Percentiles rank a stretch among this genome's conserved stretches.
Evolutionary conservation across 2,888 invertebrate species (phyloP).

Genomic region (Sinopyrophorus schimmeli): DNA sequence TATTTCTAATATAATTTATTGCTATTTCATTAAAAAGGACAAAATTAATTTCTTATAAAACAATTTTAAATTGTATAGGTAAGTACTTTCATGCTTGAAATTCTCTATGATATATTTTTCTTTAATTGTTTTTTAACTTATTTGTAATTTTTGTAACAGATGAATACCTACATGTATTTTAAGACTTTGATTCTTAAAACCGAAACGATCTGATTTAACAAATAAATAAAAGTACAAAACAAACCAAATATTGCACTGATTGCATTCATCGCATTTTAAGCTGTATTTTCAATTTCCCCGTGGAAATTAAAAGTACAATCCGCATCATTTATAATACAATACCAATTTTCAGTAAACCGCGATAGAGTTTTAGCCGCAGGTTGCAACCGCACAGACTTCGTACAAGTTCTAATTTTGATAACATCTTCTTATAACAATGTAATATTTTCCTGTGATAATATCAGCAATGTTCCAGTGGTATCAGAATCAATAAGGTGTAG

Average conservation of each 20-base stretch:
- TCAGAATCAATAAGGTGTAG: constrained; percentile 31
- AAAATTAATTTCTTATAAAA: too few relatives aligned
- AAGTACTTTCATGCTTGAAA: too few relatives aligned
- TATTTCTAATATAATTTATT: too few relatives aligned
- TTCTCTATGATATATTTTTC: too few relatives aligned
- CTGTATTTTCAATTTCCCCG: constrained; percentile 27
- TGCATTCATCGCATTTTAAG: constrained; percentile 15
- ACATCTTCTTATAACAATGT: constrained; percentile 18
- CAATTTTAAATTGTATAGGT: too few relatives aligned
- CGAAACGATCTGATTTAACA: too few relatives aligned
- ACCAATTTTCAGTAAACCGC: constrained; percentile 21
- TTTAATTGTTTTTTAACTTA: too few relatives aligned
- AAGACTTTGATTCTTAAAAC: too few relatives aligned
- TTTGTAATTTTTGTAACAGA: too few relatives aligned
- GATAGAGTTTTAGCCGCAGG: constrained; percentile 17
- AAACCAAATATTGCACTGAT: constrained; percentile 8
- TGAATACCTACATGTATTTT: too few relatives aligned
- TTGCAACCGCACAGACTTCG: constrained; percentile 13
- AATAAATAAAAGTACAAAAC: background rate
- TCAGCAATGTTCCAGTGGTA: constrained; percentile 21
- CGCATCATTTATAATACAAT: constrained; percentile 24
- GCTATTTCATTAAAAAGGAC: too few relatives aligned
- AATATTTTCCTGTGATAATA: constrained; percentile 25
- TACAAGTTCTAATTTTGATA: constrained; percentile 16
- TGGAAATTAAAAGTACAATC: constrained; percentile 30